These are phyloP conservation scores for Porites cylindrica DNA, from an alignment of 92 coral and sea anemone species.

Conservation along the genomic window DNA sequence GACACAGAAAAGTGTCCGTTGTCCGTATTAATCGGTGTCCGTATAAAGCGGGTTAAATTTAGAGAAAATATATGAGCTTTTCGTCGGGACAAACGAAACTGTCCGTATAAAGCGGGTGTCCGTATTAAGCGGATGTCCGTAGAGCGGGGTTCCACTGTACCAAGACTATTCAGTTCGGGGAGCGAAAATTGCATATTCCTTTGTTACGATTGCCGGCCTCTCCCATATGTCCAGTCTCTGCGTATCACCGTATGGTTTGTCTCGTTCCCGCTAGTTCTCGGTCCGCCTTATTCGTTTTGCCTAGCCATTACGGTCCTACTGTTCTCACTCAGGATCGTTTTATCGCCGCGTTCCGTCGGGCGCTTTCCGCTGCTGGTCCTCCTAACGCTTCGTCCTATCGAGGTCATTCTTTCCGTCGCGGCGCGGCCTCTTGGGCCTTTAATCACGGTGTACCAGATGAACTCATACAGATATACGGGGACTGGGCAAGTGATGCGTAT, in stretches of 20 bases:
- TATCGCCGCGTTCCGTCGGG: neutral
- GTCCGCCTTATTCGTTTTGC: constrained; percentile 24
- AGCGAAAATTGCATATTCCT: neutral
- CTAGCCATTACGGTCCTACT: neutral
- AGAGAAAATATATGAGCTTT: too few species aligned
- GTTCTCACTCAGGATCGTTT: constrained; percentile 11
- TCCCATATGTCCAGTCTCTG: too few species aligned
- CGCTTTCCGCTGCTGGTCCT: neutral
- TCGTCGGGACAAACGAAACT: too few species aligned
- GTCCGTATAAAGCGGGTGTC: too few species aligned
- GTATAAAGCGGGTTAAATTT: too few species aligned
- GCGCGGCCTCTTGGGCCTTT: constrained; percentile 32
- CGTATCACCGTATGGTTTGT: neutral
- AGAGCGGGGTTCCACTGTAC: too few species aligned
- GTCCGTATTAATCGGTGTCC: too few species aligned
- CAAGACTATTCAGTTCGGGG: neutral
- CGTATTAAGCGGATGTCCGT: too few species aligned
- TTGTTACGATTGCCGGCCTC: too few species aligned
- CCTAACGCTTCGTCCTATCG: neutral
- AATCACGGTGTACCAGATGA: neutral
- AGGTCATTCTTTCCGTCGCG: constrained; percentile 40
- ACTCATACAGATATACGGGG: constrained; percentile 32
- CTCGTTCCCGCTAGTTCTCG: constrained; percentile 5
- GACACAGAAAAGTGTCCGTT: too few species aligned
- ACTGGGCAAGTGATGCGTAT: constrained; percentile 11